Base-by-base conservation (phyloP, 2,888 invertebrate genomes). In the Brachycybe producta region DNA sequence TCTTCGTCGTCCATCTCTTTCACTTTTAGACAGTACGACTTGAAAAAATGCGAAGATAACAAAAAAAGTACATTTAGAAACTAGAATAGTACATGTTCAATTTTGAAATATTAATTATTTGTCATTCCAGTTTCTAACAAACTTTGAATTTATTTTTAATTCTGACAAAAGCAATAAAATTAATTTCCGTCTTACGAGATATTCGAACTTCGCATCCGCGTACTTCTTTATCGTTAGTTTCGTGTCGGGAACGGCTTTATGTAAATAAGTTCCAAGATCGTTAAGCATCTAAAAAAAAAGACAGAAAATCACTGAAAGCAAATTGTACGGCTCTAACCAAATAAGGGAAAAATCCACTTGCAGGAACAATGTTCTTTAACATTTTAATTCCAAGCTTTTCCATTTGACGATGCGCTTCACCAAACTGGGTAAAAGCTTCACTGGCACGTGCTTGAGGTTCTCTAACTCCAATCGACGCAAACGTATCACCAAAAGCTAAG, bases 1-100 rank as follows among this genome's bases (percentile, higher is more conserved):
- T 97, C 95, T 64, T 99, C 98, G 63, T 99, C 98, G 60, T 99
- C 98, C 87, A 99, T 86, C 69, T 99, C 98, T 66, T 99, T 99
- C 0, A 98, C 92, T 71, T 98, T 99, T 51, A 99, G 72, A 63
- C 98, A 99, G 66, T 98, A 99, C 0, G 97, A 97, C 49, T 71
- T n/a, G n/a, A n/a, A 55, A 35, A 61, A 53, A 35, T 24, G 45
- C 40, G 17, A 28, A 51, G 15, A n/a, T n/a, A n/a, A n/a, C n/a
- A n/a, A n/a, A 35, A 41, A 42, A 19, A 49, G 15, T n/a, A n/a
- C n/a, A n/a, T n/a, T n/a, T n/a, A n/a, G n/a, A n/a, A n/a, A n/a
- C n/a, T n/a, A n/a, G n/a, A n/a, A n/a, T n/a, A n/a, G n/a, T n/a
- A n/a, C n/a, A n/a, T n/a, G n/a, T n/a, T n/a, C n/a, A n/a, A n/a